Percentiles rank a stretch among this genome's conserved stretches.
phyloP scores from a whole-genome alignment of 92 coral and sea anemone species.

The Porites rus region DNA sequence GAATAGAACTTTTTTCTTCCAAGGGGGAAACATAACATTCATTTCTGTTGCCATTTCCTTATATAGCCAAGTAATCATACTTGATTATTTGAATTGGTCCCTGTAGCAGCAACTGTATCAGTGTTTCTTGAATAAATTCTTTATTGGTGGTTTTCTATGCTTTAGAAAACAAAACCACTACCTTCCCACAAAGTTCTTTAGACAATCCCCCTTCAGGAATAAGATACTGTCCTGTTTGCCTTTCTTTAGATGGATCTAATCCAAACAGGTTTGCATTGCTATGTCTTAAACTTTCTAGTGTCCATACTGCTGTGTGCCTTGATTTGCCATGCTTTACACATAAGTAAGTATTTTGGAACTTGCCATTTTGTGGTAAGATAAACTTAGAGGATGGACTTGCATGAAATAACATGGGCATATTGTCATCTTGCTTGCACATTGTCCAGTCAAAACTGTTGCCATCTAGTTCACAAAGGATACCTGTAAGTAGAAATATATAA shows the following conservation, averaged over 20 bases:
- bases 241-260: conserved; percentile 62
- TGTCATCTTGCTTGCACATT: conserved; percentile 28
- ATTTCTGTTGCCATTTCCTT: too few relatives aligned
- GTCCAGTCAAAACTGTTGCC: conserved; percentile 55
- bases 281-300: conserved; percentile 59
- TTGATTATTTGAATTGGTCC: too few relatives aligned
- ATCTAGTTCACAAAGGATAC: conserved; percentile 65
- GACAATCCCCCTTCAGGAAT: conserved; percentile 80
- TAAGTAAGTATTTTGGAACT: conserved; percentile 50
- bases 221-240: conserved; percentile 52
- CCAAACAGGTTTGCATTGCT: conserved; percentile 90
- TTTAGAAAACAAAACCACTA: conserved; percentile 53
- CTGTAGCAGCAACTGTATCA: too few relatives aligned
- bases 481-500: conserved; percentile 17
- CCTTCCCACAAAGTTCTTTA: conserved; percentile 78
- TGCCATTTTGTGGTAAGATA: conserved; percentile 27
- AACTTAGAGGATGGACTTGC: conserved; percentile 4
- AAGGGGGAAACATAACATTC: background rate
- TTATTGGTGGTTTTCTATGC: background rate
- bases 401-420: conserved; percentile 41
- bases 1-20: background rate
- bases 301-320: conserved; percentile 88
- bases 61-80: too few relatives aligned
- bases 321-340: conserved; percentile 92
- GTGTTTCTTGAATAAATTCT: too few relatives aligned